These are phyloP conservation scores for Chrosomus eos DNA, from an alignment of 2,797 vertebrate species.

Conservation along the genomic window DNA sequence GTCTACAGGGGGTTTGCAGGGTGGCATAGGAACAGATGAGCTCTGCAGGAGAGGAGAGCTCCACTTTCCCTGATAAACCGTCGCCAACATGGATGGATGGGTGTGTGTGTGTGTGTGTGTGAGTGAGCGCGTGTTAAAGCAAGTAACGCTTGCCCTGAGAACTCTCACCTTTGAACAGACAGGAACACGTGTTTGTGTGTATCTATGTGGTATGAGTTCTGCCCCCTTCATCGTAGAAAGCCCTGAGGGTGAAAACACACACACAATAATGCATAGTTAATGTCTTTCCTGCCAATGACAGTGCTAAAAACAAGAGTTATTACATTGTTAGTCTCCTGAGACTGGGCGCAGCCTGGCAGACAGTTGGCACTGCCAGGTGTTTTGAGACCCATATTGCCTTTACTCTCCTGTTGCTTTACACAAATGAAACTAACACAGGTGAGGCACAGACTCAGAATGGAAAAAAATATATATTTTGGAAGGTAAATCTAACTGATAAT, in stretches of 20 bases:
- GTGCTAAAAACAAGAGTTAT: conserved; percentile 1
- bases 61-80: conserved; percentile 45
- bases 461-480: background rate
- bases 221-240: background rate
- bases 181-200: conserved; percentile 11
- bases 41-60: conserved; percentile 52
- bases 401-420: background rate
- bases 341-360: conserved; percentile 22
- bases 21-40: conserved; percentile 60
- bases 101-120: conserved; percentile 17
- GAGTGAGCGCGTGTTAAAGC: background rate
- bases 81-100: background rate
- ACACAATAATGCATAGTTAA: background rate
- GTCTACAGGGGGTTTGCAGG: conserved; percentile 52
- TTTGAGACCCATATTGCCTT: conserved; percentile 25
- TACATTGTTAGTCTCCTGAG: conserved; percentile 11
- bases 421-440: background rate
- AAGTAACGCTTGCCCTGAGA: conserved; percentile 28
- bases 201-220: conserved; percentile 1
- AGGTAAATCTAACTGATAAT: background rate
- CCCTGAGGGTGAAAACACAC: conserved; percentile 21
- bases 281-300: background rate
- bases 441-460: background rate
- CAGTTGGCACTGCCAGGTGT: conserved; percentile 24
- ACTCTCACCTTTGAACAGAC: conserved; percentile 30